These are phyloP conservation scores for Nephrotoma guestfalica DNA, from an alignment of 2,888 invertebrate genomes.

Conservation along the genomic window DNA sequence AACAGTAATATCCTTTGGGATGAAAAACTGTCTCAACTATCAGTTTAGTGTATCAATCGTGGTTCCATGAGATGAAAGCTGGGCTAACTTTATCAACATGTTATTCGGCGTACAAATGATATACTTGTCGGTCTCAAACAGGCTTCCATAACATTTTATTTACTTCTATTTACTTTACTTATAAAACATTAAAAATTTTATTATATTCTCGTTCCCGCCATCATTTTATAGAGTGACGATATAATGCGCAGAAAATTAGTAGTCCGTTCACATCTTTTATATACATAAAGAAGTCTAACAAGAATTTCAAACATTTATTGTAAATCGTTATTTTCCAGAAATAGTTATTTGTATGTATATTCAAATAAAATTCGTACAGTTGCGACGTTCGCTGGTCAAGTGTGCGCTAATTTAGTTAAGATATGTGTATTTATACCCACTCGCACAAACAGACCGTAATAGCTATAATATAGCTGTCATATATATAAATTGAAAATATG, in stretches of 20 bases:
- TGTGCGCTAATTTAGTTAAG: not conserved
- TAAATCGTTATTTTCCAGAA: not conserved
- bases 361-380: not conserved
- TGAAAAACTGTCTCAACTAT: no score
- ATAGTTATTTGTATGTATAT: not conserved
- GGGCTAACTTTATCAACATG: no score
- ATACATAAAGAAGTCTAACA: not conserved
- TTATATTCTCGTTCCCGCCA: no score
- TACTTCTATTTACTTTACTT: not conserved
- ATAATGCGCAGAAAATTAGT: not conserved
- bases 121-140: no score
- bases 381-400: not conserved
- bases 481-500: not conserved
- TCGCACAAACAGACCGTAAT: not conserved
- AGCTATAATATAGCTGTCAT: not conserved
- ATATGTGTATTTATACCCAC: not conserved
- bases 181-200: no score
- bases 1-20: no score
- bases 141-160: no score
- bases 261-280: not conserved
- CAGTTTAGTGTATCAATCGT: no score
- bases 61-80: no score
- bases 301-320: not conserved
- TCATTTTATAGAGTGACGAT: not conserved
- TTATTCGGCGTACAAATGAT: no score